These are phyloP conservation scores for Pelecanoides urinatrix DNA, from an alignment of 2,113 vertebrate genomes.

Conservation along the genomic window DNA sequence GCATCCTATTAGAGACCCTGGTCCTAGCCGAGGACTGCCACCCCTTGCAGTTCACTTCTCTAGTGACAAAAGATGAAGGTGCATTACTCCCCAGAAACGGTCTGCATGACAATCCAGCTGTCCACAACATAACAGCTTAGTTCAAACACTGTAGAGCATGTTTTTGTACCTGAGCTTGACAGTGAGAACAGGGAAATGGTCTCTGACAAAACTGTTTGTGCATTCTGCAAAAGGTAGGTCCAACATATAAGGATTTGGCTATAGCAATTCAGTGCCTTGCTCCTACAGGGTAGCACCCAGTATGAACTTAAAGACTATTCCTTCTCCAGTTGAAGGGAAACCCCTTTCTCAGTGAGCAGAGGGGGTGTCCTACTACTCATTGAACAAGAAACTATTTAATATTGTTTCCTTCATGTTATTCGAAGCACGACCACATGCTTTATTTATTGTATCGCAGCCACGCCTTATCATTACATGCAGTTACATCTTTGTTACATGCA, in stretches of 20 bases:
- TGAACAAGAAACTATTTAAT: not conserved
- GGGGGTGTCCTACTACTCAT: not conserved
- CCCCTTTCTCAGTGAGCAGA: not conserved
- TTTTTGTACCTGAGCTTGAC: not conserved
- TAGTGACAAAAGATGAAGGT: not conserved
- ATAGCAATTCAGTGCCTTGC: not conserved
- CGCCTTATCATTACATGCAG: not conserved
- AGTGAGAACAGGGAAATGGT: not conserved
- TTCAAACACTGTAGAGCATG: not conserved
- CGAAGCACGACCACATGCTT: not conserved
- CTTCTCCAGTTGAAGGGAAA: not conserved
- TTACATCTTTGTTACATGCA: not conserved
- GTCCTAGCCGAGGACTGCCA: not conserved
- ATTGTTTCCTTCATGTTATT: not conserved
- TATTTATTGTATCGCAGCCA: not conserved
- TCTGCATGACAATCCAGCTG: not conserved
- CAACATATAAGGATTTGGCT: not conserved
- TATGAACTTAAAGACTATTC: not conserved
- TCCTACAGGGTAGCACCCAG: not conserved
- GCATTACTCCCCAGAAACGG: rapidly evolving
- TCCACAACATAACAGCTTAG: not conserved
- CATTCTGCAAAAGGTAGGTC: not conserved
- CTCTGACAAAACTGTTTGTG: not conserved
- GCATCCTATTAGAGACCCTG: not conserved
- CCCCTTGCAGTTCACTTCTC: not conserved